Evolutionary conservation across 2,888 invertebrate species (phyloP), one percentile per base, ranked within the genome.

Genomic region (Syrista parreyssii): DNA sequence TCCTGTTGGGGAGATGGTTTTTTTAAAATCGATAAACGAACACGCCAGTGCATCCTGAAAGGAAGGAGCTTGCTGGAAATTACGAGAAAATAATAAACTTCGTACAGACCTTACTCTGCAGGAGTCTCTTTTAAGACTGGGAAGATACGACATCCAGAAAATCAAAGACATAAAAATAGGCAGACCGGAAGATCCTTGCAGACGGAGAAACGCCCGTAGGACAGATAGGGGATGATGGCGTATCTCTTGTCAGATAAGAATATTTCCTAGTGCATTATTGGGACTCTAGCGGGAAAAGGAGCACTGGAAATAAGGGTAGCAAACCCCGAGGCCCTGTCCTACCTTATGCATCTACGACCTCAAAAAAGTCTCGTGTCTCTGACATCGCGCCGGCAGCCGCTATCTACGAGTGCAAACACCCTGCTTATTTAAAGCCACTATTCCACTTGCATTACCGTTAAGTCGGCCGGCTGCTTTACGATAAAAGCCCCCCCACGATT

Each of bases 401-500:
- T 77, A 84, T 84, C 86, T 86, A 79, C 84, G 80, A 86, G 82
- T 82, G 84, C 86, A 87, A 88, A 88, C 88, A 88, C 83, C 83
- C 85, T 84, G 87, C 84, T 88, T 88, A 86, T 88, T 87, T 87
- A 87, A 86, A 87, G 86, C 86, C 79, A 79, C 78, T 84, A 86
- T 83, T 82, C 84, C 80, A 81, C 81, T 78, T 81, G 79, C 79
- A 68, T 76, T 83, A 79, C 87, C 84, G 86, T 85, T 84, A 86
- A 86, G 82, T 84, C 84, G 82, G 80, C 82, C 80, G 55, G 55
- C 23, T 82, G 86, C 84, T 86, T 87, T 86, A 85, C 85, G 86
- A 86, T 86, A 86, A 86, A 86, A 87, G 84, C 85, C 82, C 78
- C 80, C 76, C 55, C 55, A 55, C 80, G 82, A 82, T 81, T 79